Percentiles rank a stretch among this genome's conserved stretches.
These are phyloP conservation scores for Alviniconcha marisindica DNA, from an alignment of 1,140 invertebrate genomes.

Conservation along the genomic window DNA sequence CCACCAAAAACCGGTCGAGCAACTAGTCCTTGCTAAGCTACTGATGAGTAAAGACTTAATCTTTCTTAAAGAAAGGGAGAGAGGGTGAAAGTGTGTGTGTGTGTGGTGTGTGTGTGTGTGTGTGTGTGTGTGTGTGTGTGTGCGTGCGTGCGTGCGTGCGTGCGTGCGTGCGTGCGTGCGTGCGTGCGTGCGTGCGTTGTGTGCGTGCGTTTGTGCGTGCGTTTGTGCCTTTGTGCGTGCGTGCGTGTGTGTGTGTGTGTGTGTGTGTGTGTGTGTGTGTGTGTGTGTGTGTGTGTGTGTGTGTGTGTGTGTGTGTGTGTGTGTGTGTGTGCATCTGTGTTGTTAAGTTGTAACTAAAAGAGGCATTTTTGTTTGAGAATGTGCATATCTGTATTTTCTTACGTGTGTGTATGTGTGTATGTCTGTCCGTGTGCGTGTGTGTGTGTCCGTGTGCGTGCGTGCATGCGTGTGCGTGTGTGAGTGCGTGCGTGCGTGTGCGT, in stretches of 20 bases:
- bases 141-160: neutral
- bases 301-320: neutral
- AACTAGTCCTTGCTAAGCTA: too few species aligned
- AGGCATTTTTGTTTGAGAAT: too few species aligned
- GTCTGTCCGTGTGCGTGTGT: neutral
- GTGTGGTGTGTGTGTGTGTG: too few species aligned
- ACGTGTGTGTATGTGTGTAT: conserved; percentile 1
- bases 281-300: neutral
- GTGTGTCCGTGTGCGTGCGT: neutral
- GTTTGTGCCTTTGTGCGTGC: neutral
- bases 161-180: neutral
- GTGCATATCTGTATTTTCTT: neutral
- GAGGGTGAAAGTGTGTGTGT: too few species aligned
- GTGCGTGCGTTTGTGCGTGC: neutral
- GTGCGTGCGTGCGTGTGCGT: conserved; percentile 10
- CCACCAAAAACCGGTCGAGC: too few species aligned
- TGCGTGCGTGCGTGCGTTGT: too few species aligned
- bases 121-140: neutral
- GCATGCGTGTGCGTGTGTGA: neutral
- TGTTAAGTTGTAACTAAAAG: too few species aligned
- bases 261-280: neutral
- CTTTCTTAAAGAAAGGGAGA: too few species aligned
- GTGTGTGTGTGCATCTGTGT: neutral
- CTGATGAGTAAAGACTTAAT: too few species aligned
- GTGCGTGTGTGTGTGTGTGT: neutral